Evolutionary conservation across 2,888 invertebrate genomes (phyloP).

Genomic region (Idaea aversata): DNA sequence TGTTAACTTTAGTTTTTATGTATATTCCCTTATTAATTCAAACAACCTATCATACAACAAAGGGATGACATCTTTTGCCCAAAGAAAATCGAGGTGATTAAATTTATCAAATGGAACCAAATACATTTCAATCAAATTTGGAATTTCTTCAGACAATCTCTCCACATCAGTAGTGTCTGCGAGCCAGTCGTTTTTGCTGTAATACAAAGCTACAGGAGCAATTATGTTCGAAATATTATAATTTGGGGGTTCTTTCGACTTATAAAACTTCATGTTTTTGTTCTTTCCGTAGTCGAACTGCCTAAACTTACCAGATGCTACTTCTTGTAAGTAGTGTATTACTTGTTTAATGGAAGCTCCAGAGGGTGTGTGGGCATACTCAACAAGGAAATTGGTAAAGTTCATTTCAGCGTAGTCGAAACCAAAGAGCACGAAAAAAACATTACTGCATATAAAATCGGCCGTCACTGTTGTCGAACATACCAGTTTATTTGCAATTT

Average conservation of each 20-base stretch:
- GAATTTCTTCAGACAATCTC: not conserved
- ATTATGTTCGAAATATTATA: constrained; percentile 6
- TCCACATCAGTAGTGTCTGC: constrained; percentile 6
- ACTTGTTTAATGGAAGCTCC: constrained; percentile 65
- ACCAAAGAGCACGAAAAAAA: constrained; percentile 9
- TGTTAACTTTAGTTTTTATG: too few species aligned
- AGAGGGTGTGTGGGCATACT: constrained; percentile 34
- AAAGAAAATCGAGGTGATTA: constrained; percentile 26
- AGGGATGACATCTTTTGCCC: too few species aligned
- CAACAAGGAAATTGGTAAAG: not conserved
- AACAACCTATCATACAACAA: too few species aligned
- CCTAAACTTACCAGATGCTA: constrained; percentile 17
- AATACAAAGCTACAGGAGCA: constrained; percentile 21
- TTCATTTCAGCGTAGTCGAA: constrained; percentile 16
- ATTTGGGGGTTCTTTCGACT: constrained; percentile 7
- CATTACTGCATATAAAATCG: constrained; percentile 9
- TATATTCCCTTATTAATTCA: too few species aligned
- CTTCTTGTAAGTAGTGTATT: constrained; percentile 25
- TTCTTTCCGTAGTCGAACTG: constrained; percentile 17
- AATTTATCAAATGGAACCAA: constrained; percentile 17
- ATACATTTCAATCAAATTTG: constrained; percentile 21
- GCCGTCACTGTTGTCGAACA: not conserved
- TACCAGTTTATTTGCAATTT: constrained; percentile 1
- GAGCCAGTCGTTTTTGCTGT: constrained; percentile 24
- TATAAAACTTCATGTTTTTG: constrained; percentile 13